Conservation (phyloP, 2,113 vertebrate species). For the Benitochromis conjunctus region DNA sequence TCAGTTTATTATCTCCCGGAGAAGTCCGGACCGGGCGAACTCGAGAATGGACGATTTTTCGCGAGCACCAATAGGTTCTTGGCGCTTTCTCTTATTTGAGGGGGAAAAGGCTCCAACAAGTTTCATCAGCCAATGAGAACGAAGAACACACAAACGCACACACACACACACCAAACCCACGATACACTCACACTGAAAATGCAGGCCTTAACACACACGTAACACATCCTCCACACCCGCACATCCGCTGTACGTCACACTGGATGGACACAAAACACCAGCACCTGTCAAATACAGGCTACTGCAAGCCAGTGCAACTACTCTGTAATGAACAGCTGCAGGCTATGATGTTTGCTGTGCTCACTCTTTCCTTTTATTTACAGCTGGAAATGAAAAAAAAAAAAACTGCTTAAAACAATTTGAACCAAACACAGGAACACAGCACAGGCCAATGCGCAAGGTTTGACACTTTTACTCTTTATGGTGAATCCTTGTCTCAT, state of each 20-base stretch:
- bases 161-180: background rate
- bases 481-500: background rate
- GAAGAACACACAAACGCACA: background rate
- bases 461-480: background rate
- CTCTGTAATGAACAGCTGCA: background rate
- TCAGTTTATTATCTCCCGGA: slow-evolving; percentile 12
- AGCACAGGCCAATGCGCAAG: too few relatives aligned
- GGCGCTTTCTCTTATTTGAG: slow-evolving; percentile 77
- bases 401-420: background rate
- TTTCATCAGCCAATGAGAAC: slow-evolving; percentile 72
- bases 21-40: slow-evolving; percentile 58
- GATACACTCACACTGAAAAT: background rate
- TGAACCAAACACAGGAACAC: background rate
- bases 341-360: background rate
- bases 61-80: slow-evolving; percentile 76
- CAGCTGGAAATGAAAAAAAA: background rate
- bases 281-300: background rate
- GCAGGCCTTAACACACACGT: background rate
- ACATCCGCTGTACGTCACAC: background rate
- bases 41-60: slow-evolving; percentile 37
- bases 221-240: background rate
- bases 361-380: background rate
- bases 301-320: background rate
- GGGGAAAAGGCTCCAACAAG: slow-evolving; percentile 67
- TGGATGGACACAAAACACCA: background rate